Evolutionary conservation across 1,140 invertebrate species (phyloP), one percentile per base, ranked within the genome.

Genomic region (Spodoptera frugiperda): DNA sequence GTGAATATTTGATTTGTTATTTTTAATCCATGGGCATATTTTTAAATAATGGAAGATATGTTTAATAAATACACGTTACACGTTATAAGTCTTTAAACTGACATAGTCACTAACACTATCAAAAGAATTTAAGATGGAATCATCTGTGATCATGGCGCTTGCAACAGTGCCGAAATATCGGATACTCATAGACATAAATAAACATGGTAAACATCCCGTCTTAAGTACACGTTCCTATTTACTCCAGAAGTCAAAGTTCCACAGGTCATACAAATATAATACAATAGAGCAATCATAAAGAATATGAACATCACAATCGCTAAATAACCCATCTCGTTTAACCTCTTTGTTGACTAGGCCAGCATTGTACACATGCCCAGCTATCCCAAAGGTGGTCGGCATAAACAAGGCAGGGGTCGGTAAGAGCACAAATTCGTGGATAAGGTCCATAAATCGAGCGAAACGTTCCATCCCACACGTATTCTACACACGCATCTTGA

Each of bases 391-490:
- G 49, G 49, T 30, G 46, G 48, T 71, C 17, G 53, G 30, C 51
- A 61, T 73, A 73, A 73, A 73, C 55, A 73, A 63, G 48, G 3
- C 48, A 2, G 11, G n/a, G 49, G 46, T 75, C 21, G 48, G 63
- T 17, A 15, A 72, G 48, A 21, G 25, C 61, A 79, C 81, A 79
- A 79, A 79, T 79, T 79, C 57, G 14, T 54, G 55, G 30, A 30
- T 54, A 71, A 49, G 51, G 57, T n/a, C 63, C 33, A 82, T 82
- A 82, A 82, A 82, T 78, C 78, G 76, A 15, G 44, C n/a, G 15
- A 61, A 63, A 63, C 53, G 51, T 51, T 44, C 48, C 39, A 68
- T 80, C 76, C 76, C 67, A 17, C 53, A 17, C 61, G 44, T 74
- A 79, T 82, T 78, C 68, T 5, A n/a, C 51, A 17, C 81, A 82